phyloP scores from a whole-genome alignment of 1,140 invertebrate species.

The Danaus plexippus region DNA sequence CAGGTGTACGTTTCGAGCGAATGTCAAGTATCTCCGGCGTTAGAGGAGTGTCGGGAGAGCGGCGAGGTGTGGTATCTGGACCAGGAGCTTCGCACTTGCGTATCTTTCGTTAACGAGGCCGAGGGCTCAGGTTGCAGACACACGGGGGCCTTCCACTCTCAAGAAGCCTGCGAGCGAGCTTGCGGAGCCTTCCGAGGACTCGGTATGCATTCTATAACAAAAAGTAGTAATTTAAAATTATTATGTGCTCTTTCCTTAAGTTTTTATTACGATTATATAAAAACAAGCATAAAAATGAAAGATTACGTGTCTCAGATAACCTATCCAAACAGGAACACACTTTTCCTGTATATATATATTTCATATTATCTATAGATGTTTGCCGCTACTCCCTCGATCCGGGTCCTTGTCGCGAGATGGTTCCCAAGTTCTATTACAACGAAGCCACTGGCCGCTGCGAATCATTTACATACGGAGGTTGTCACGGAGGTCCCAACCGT shows the following conservation, averaged over 20 bases:
- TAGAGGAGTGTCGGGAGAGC: slow-evolving; percentile 32
- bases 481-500: slow-evolving; percentile 85
- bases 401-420: slow-evolving; percentile 78
- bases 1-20: slow-evolving; percentile 18
- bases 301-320: too few species aligned
- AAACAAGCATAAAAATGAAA: too few species aligned
- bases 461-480: slow-evolving; percentile 84
- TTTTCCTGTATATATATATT: background rate
- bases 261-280: too few species aligned
- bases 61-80: slow-evolving; percentile 75
- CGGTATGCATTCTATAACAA: slow-evolving; percentile 68
- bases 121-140: slow-evolving; percentile 82
- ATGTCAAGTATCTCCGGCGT: slow-evolving; percentile 27
- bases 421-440: slow-evolving; percentile 82
- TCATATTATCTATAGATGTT: slow-evolving; percentile 29
- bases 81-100: slow-evolving; percentile 61
- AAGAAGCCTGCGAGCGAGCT: slow-evolving; percentile 86
- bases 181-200: slow-evolving; percentile 82
- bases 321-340: background rate
- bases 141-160: slow-evolving; percentile 82
- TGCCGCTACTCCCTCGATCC: slow-evolving; percentile 73
- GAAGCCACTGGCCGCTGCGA: slow-evolving; percentile 66
- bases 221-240: too few species aligned
- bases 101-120: slow-evolving; percentile 79
- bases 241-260: too few species aligned